Evolutionary conservation across 2,113 vertebrate genomes (phyloP).

Genomic region (Grus americana): DNA sequence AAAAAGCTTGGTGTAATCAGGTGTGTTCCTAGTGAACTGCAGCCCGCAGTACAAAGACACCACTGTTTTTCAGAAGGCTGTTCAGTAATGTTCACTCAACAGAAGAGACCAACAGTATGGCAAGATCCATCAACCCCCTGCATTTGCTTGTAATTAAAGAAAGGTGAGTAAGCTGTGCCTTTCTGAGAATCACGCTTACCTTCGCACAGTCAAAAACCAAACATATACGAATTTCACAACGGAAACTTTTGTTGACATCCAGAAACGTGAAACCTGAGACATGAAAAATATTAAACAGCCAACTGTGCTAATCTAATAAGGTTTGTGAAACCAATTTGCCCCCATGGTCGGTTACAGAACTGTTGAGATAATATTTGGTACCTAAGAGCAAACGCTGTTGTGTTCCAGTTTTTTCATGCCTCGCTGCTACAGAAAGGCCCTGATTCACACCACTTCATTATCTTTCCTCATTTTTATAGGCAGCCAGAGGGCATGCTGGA

Average conservation of each 20-base stretch:
- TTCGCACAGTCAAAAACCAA: constrained; percentile 27
- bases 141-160: constrained; percentile 56
- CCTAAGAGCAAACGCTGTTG: not conserved
- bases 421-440: not conserved
- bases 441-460: constrained; percentile 49
- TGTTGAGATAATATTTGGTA: constrained; percentile 29
- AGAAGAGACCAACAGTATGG: constrained; percentile 25
- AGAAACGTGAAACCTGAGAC: not conserved
- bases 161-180: constrained; percentile 36
- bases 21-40: constrained; percentile 54
- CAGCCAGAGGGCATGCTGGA: constrained; percentile 56
- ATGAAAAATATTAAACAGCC: constrained; percentile 30
- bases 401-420: constrained; percentile 25
- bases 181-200: constrained; percentile 15
- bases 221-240: constrained; percentile 42
- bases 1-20: constrained; percentile 67
- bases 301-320: constrained; percentile 7
- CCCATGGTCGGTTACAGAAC: not conserved
- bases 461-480: constrained; percentile 24
- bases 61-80: constrained; percentile 41
- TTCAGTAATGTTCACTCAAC: constrained; percentile 16
- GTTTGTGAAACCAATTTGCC: constrained; percentile 15
- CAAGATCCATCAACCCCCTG: constrained; percentile 35
- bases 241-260: constrained; percentile 9
- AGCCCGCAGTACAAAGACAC: constrained; percentile 64